These are phyloP conservation scores for Paralinhomoeus sp. DNA, from an alignment of 2,888 invertebrate genomes.

Conservation along the genomic window DNA sequence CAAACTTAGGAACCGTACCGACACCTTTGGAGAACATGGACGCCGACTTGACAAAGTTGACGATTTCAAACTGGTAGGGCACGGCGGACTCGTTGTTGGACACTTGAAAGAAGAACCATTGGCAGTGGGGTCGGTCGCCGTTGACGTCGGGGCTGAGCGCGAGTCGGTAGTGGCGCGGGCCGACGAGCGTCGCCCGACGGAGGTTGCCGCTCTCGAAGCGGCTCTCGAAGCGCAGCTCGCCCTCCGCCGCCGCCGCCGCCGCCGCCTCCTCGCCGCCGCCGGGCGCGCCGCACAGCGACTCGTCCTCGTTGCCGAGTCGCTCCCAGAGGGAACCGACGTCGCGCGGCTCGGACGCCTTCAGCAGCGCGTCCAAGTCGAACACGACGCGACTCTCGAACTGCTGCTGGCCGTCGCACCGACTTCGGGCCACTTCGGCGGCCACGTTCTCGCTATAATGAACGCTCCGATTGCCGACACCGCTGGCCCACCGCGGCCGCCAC, in stretches of 20 bases:
- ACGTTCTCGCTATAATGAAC: background rate
- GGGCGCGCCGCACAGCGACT: too few species aligned
- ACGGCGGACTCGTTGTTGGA: slow-evolving; percentile 44
- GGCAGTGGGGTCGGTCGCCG: slow-evolving; percentile 45
- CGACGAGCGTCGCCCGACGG: slow-evolving; percentile 54
- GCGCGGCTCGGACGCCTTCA: too few species aligned
- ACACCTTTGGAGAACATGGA: slow-evolving; percentile 61
- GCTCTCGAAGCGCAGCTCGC: slow-evolving; percentile 45
- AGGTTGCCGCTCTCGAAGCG: slow-evolving; percentile 67
- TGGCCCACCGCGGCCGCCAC: background rate
- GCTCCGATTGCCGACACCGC: background rate
- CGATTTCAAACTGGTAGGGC: slow-evolving; percentile 56
- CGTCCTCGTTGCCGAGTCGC: slow-evolving; percentile 4
- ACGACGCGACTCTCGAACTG: slow-evolving; percentile 39
- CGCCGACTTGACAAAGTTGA: slow-evolving; percentile 62
- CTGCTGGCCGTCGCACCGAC: slow-evolving; percentile 36
- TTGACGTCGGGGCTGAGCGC: slow-evolving; percentile 60
- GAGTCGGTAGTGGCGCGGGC: slow-evolving; percentile 53
- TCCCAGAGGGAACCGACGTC: too few species aligned
- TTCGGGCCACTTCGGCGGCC: background rate
- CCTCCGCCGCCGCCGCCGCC: background rate
- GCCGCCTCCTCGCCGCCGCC: too few species aligned
- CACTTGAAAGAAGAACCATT: slow-evolving; percentile 80
- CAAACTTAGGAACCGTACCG: too few species aligned
- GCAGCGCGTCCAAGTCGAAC: slow-evolving; percentile 43